Percentiles rank a stretch among this genome's conserved stretches.
These are phyloP conservation scores for Drosophila melanosoma DNA, from an alignment of 2,888 invertebrate species.

Conservation along the genomic window DNA sequence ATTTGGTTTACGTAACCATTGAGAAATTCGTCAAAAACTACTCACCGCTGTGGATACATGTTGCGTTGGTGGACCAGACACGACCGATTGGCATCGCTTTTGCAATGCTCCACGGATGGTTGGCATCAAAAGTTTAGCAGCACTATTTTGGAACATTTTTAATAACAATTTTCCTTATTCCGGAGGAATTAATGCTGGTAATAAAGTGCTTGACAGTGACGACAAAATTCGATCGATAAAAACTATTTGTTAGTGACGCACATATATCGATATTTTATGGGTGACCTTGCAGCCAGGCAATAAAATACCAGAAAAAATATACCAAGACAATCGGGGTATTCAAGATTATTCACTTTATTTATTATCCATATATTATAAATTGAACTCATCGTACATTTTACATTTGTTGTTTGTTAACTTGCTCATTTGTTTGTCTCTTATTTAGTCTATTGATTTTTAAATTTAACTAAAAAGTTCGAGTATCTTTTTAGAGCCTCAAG, in stretches of 20 bases:
- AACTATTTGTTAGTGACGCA: not conserved
- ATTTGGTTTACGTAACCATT: conserved; percentile 76
- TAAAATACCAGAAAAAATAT: conserved; percentile 8
- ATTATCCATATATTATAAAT: conserved; percentile 4
- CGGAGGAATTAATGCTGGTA: conserved; percentile 38
- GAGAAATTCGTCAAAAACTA: conserved; percentile 33
- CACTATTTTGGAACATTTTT: conserved; percentile 81
- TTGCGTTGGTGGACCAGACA: conserved; percentile 83
- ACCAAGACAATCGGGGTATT: not conserved
- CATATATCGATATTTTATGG: conserved; percentile 10
- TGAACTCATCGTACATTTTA: conserved; percentile 8
- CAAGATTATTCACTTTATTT: conserved; percentile 5
- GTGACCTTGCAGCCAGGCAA: not conserved
- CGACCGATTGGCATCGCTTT: conserved; percentile 81
- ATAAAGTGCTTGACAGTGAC: conserved; percentile 22
- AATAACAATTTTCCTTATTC: conserved; percentile 19
- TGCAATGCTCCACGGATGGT: conserved; percentile 81
- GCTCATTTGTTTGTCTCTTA: conserved; percentile 3
- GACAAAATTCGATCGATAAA: conserved; percentile 26
- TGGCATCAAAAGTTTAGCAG: conserved; percentile 82
- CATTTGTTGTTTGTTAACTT: conserved; percentile 12
- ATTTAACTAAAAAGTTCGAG: conserved; percentile 55
- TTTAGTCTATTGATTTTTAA: conserved; percentile 42
- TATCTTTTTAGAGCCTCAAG: conserved; percentile 50
- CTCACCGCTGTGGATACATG: conserved; percentile 83